A percentile compares a stretch with the other conserved stretches of the same genome.
Evolutionary conservation across 2,113 vertebrate species (phyloP).

Genomic region (Oreochromis tanganicae): DNA sequence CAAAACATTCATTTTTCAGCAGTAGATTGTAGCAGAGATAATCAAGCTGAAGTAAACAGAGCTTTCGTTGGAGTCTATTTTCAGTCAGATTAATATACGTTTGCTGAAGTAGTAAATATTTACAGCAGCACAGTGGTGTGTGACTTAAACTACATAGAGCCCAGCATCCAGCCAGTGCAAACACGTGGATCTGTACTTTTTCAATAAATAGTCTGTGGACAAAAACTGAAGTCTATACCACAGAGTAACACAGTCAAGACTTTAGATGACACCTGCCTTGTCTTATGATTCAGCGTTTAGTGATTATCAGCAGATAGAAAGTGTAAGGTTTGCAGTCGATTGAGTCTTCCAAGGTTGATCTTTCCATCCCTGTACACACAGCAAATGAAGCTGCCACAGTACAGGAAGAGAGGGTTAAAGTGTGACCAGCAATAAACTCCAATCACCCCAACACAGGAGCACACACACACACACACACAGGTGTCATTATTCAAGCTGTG

Average conservation of each 20-base stretch:
- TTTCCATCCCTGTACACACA: background rate
- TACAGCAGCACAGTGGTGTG: background rate
- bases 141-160: background rate
- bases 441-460: background rate
- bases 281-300: background rate
- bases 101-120: background rate
- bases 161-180: background rate
- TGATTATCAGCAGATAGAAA: background rate
- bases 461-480: background rate
- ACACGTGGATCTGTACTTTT: background rate
- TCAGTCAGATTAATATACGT: background rate
- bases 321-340: background rate
- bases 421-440: slow-evolving; percentile 44
- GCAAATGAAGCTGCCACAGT: slow-evolving; percentile 34
- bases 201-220: background rate
- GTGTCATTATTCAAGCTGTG: slow-evolving; percentile 7
- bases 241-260: background rate
- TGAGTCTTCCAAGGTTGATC: background rate
- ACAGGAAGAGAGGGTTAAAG: slow-evolving; percentile 43
- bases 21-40: background rate
- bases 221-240: background rate
- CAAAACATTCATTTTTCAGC: background rate
- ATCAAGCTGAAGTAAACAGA: background rate
- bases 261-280: background rate
- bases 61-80: background rate